phyloP scores from a whole-genome alignment of 2,888 invertebrate genomes.

The Pteria penguin region DNA sequence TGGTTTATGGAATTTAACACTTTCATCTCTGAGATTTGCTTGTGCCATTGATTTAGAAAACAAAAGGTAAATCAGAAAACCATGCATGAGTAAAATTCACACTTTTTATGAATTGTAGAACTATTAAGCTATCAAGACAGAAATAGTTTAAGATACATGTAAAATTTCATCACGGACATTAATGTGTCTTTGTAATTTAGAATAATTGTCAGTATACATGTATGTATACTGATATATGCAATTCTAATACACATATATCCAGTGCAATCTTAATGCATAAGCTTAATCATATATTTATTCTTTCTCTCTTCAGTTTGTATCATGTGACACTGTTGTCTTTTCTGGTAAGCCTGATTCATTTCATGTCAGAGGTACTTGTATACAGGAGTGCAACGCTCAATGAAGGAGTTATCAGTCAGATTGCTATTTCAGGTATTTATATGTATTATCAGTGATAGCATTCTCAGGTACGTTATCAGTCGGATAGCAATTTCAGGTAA shows the following conservation, averaged over 20 bases:
- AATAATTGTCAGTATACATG: too few species aligned
- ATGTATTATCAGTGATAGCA: constrained; percentile 27
- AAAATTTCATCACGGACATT: too few species aligned
- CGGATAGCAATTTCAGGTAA: constrained; percentile 65
- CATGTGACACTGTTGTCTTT: constrained; percentile 68
- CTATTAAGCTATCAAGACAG: too few species aligned
- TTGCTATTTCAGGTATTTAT: constrained; percentile 63
- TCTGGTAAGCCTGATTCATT: constrained; percentile 63
- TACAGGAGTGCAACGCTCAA: constrained; percentile 63
- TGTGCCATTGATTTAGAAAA: constrained; percentile 71
- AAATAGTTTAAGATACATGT: too few species aligned
- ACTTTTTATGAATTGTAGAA: too few species aligned
- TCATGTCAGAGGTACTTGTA: constrained; percentile 59
- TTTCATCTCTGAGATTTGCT: constrained; percentile 59
- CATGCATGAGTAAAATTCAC: neutral
- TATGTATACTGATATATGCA: too few species aligned
- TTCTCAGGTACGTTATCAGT: constrained; percentile 59
- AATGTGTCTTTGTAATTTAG: too few species aligned
- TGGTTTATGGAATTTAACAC: constrained; percentile 69
- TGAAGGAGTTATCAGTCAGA: constrained; percentile 61
- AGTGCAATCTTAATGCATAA: too few species aligned
- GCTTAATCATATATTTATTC: too few species aligned
- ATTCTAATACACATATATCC: too few species aligned
- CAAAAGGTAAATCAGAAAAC: constrained; percentile 52
- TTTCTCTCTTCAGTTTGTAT: constrained; percentile 67